A percentile compares a stretch with the other conserved stretches of the same genome.
These are phyloP conservation scores for Apteryx mantelli DNA, from an alignment of 2,113 vertebrate species.

Conservation along the genomic window DNA sequence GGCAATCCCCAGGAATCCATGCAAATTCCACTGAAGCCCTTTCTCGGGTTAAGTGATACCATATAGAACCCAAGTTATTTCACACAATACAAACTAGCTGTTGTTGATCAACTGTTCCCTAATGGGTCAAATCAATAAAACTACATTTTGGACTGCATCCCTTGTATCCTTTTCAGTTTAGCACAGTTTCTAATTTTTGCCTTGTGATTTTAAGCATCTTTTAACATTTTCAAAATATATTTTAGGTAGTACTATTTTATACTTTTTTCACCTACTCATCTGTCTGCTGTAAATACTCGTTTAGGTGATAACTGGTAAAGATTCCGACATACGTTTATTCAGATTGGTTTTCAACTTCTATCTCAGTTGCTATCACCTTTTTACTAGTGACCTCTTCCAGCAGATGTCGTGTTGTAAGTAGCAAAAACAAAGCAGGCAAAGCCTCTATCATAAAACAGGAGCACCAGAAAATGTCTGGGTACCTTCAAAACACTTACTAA, in stretches of 20 bases:
- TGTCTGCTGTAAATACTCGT: conserved; percentile 26
- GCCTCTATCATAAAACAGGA: conserved; percentile 16
- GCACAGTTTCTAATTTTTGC: background rate
- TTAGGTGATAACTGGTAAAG: conserved; percentile 62
- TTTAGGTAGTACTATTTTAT: background rate
- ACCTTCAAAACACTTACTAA: conserved; percentile 36
- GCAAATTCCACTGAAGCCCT: background rate
- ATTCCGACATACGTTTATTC: conserved; percentile 71
- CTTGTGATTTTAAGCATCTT: background rate
- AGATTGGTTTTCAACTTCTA: conserved; percentile 72
- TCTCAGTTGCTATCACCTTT: conserved; percentile 71
- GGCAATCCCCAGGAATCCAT: background rate
- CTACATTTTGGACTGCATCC: background rate
- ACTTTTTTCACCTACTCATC: conserved; percentile 46
- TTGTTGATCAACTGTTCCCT: background rate
- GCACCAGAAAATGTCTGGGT: conserved; percentile 20
- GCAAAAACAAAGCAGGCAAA: conserved; percentile 63
- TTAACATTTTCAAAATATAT: background rate
- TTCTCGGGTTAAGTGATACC: background rate
- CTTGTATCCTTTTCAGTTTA: background rate
- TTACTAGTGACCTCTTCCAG: conserved; percentile 70
- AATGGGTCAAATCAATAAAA: background rate
- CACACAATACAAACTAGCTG: background rate
- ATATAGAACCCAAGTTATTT: background rate
- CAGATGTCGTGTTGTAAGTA: conserved; percentile 63